Evolutionary conservation across 2,113 vertebrate genomes (phyloP).

Genomic region (Paradoxurus hermaphroditus): DNA sequence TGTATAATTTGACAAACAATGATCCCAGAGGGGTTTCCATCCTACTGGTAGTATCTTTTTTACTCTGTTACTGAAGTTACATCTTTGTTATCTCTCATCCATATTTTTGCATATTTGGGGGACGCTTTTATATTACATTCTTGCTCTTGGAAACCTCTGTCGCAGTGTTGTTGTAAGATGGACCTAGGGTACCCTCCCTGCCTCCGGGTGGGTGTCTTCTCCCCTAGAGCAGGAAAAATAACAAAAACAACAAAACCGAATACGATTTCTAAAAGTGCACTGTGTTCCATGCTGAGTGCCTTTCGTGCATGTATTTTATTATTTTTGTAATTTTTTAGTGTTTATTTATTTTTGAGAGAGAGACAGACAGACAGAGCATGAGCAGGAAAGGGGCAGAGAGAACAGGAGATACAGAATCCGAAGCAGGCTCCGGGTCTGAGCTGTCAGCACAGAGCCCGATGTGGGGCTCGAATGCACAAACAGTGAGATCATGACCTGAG

Average conservation of each 20-base stretch:
- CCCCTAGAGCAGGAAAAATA: not conserved
- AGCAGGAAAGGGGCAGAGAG: no score
- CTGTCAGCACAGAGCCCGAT: no score
- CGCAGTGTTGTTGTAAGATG: not conserved
- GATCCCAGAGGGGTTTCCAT: not conserved
- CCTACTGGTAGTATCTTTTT: not conserved
- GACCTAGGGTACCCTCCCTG: rapidly evolving
- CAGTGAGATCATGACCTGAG: no score
- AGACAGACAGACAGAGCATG: no score
- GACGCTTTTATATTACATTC: not conserved
- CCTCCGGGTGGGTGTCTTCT: not conserved
- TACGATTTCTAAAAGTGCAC: not conserved
- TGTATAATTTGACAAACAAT: not conserved
- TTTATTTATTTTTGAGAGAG: no score
- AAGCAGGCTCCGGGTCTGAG: no score
- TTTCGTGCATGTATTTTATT: no score
- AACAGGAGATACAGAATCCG: no score
- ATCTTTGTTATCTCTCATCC: not conserved
- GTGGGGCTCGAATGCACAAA: rapidly evolving
- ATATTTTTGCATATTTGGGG: not conserved
- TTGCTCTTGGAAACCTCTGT: not conserved
- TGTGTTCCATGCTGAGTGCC: not conserved
- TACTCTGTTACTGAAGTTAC: not conserved
- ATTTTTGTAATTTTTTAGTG: no score
- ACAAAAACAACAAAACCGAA: not conserved